Conservation (phyloP, 35 echinoderm and acorn worm species). For the Chiridota heheva region DNA sequence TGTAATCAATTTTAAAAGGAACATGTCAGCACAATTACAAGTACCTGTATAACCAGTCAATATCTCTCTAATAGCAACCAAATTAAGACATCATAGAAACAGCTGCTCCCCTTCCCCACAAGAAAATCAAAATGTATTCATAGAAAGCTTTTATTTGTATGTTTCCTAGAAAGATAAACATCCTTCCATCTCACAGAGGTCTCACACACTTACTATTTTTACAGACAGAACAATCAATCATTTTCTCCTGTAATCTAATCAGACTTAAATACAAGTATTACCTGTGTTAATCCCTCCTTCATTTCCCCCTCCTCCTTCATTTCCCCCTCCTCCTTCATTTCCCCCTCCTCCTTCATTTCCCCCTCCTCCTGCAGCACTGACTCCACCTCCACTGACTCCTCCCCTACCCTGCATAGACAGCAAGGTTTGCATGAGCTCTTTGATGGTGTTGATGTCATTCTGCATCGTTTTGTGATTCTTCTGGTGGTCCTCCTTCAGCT, state of each 20-base stretch:
- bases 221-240: background rate
- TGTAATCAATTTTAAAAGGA: background rate
- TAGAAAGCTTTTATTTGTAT: too few relatives aligned
- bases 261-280: background rate
- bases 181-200: background rate
- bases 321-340: background rate
- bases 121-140: too few relatives aligned
- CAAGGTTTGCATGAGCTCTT: constrained; percentile 49
- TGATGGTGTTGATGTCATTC: constrained; percentile 49
- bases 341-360: constrained; percentile 1
- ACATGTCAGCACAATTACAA: background rate
- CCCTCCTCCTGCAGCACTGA: background rate
- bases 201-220: background rate
- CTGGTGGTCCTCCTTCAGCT: background rate
- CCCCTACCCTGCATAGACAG: constrained; percentile 20
- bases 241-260: background rate
- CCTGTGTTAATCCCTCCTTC: background rate
- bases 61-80: too few relatives aligned
- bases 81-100: too few relatives aligned
- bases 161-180: background rate
- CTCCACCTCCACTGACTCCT: background rate
- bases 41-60: too few relatives aligned
- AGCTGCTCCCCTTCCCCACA: too few relatives aligned
- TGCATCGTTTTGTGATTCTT: constrained; percentile 28
- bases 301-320: background rate